Conservation (phyloP, 2,888 invertebrate species). For the Litoditis marina region DNA sequence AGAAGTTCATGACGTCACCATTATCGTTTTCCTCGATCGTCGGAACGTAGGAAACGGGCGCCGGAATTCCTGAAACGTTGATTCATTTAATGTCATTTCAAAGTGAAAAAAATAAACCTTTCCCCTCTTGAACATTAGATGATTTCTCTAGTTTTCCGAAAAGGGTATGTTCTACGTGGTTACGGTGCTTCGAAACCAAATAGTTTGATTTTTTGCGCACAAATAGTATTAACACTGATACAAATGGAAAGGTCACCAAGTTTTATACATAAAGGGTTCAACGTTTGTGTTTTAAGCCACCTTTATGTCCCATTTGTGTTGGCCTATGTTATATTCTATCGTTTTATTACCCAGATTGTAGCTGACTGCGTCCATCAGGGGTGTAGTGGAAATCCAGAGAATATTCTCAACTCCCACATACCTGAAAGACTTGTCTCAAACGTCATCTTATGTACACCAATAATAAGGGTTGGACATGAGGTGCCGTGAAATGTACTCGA, state of each 20-base stretch:
- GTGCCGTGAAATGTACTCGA: too few species aligned
- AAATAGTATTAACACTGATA: too few species aligned
- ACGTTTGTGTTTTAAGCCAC: too few species aligned
- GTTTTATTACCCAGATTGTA: constrained; percentile 47
- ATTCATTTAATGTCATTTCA: not conserved
- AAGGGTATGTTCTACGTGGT: too few species aligned
- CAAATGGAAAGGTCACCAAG: too few species aligned
- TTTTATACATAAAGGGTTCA: too few species aligned
- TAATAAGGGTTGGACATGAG: too few species aligned
- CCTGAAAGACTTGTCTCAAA: constrained; percentile 16
- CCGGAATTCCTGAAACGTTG: constrained; percentile 42
- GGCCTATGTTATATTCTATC: too few species aligned
- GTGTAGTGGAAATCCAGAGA: constrained; percentile 55
- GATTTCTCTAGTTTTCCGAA: not conserved
- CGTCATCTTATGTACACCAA: too few species aligned
- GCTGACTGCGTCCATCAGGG: constrained; percentile 50
- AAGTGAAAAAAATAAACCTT: not conserved
- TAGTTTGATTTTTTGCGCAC: too few species aligned
- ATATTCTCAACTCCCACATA: constrained; percentile 50
- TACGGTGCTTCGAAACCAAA: too few species aligned
- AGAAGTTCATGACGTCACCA: constrained; percentile 49
- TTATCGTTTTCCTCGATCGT: constrained; percentile 50
- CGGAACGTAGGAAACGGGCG: constrained; percentile 50
- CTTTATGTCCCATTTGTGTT: too few species aligned
- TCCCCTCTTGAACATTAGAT: not conserved